Conservation (phyloP, 37 sponge, comb jelly and placozoan genomes). For the Agelas oroides region DNA sequence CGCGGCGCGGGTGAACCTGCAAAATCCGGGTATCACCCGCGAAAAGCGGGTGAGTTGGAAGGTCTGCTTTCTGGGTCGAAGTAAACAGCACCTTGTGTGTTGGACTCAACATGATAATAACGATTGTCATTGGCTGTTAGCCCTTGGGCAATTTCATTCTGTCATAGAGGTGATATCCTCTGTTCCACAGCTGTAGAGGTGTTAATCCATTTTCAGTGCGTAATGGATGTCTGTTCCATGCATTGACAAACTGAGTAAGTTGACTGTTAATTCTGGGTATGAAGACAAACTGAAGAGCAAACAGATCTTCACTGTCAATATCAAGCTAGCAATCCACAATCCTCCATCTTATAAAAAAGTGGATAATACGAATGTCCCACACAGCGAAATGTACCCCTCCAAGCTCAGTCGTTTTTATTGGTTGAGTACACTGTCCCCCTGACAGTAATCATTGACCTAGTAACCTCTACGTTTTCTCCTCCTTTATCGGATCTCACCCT, state of each 20-base stretch:
- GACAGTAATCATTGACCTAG: too few species aligned
- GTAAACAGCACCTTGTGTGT: too few species aligned
- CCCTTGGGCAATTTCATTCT: too few species aligned
- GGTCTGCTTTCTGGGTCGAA: not conserved
- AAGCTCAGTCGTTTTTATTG: slow-evolving; percentile 21
- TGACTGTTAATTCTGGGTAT: slow-evolving; percentile 38
- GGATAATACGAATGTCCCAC: slow-evolving; percentile 29
- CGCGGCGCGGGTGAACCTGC: too few species aligned
- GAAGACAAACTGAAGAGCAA: slow-evolving; percentile 51
- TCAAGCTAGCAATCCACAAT: too few species aligned
- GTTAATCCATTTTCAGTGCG: too few species aligned
- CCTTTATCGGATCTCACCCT: too few species aligned
- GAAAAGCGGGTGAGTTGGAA: too few species aligned
- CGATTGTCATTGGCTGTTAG: not conserved
- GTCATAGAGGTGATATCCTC: too few species aligned
- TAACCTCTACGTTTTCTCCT: too few species aligned
- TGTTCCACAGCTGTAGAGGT: too few species aligned
- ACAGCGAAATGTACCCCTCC: slow-evolving; percentile 27
- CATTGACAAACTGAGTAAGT: slow-evolving; percentile 9
- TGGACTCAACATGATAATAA: not conserved
- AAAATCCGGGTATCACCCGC: too few species aligned
- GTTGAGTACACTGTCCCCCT: slow-evolving; percentile 19
- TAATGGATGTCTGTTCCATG: slow-evolving; percentile 36
- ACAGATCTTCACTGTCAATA: not conserved
- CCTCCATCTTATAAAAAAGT: slow-evolving; percentile 42